Evolutionary conservation across 2,113 vertebrate genomes (phyloP).

Genomic region (Malurus elegans): DNA sequence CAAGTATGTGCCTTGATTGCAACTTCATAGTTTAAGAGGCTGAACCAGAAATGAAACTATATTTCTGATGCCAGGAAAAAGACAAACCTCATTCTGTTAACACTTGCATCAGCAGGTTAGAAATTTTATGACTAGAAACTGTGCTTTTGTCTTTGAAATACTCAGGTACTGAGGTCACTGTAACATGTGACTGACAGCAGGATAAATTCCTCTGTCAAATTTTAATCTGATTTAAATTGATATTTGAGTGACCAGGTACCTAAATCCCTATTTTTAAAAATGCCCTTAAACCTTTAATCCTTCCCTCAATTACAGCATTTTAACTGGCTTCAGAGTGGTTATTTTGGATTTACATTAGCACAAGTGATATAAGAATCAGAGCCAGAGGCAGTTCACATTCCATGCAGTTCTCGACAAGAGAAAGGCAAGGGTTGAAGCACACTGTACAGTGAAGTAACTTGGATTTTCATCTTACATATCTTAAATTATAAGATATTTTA

Average conservation of each 20-base stretch:
- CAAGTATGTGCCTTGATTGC: not conserved
- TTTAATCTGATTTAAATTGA: slow-evolving; percentile 24
- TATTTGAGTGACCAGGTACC: not conserved
- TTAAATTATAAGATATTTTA: not conserved
- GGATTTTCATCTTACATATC: not conserved
- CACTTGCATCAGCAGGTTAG: not conserved
- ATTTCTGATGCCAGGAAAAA: not conserved
- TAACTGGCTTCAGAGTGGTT: not conserved
- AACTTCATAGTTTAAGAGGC: not conserved
- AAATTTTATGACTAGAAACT: not conserved
- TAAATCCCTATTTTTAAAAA: not conserved
- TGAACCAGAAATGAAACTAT: not conserved
- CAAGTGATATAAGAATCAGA: not conserved
- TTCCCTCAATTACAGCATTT: slow-evolving; percentile 23
- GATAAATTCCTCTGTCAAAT: not conserved
- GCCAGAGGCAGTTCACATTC: not conserved
- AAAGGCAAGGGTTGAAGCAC: not conserved
- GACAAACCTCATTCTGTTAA: not conserved
- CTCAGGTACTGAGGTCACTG: not conserved
- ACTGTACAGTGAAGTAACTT: not conserved
- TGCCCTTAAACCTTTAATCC: not conserved
- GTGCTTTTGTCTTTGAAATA: not conserved
- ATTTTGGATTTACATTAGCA: slow-evolving; percentile 31
- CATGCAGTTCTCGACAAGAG: not conserved
- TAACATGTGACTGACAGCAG: not conserved